A percentile compares a stretch with the other conserved stretches of the same genome.
Evolutionary conservation across 2,113 vertebrate species (phyloP).

Genomic region (Pipra filicauda): DNA sequence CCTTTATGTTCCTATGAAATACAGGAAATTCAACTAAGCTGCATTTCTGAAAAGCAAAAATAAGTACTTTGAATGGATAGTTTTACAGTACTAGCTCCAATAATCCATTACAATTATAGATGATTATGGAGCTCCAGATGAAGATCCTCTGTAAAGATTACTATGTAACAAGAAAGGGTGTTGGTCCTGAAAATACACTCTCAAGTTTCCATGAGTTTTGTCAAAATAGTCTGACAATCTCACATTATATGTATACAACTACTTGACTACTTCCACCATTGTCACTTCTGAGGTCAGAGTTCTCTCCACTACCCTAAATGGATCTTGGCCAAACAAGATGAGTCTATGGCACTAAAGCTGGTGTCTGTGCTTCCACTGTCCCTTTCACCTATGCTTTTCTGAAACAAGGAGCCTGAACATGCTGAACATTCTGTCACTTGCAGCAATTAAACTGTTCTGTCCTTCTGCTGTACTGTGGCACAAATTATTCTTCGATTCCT

Average conservation of each 20-base stretch:
- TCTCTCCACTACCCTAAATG: background rate
- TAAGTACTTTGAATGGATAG: background rate
- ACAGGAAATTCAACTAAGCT: background rate
- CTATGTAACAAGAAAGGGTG: background rate
- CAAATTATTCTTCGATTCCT: background rate
- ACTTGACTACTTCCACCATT: background rate
- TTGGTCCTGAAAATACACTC: background rate
- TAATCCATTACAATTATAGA: background rate
- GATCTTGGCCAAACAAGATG: background rate
- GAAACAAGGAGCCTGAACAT: background rate
- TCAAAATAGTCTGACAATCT: background rate
- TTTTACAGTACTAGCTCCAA: background rate
- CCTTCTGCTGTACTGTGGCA: background rate
- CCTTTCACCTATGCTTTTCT: background rate
- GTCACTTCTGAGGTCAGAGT: background rate
- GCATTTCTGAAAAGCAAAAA: background rate
- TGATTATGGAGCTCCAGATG: background rate
- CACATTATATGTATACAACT: background rate
- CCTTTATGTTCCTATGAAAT: background rate
- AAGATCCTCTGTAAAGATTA: background rate
- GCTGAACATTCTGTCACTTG: background rate
- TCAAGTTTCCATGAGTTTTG: background rate
- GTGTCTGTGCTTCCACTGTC: background rate
- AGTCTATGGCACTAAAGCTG: background rate
- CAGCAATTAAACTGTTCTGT: background rate